A percentile compares a stretch with the other conserved stretches of the same genome.
phyloP scores from a whole-genome alignment of 92 coral and sea anemone genomes.

The Heteractis magnifica region DNA sequence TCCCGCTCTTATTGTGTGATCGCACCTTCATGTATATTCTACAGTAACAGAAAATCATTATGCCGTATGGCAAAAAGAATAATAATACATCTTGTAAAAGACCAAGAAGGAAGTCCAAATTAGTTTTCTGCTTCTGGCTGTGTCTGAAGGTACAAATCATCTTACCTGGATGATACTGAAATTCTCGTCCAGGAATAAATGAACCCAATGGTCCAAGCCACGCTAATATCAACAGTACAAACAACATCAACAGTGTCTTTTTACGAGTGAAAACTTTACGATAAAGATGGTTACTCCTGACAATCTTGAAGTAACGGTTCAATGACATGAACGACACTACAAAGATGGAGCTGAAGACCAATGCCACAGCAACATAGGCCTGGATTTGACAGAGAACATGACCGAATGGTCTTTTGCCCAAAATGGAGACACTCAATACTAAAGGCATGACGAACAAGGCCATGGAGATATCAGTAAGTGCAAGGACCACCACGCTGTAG shows the following conservation, averaged over 20 bases:
- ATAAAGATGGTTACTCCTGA: background rate
- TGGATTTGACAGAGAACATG: background rate
- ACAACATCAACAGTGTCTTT: background rate
- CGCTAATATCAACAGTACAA: background rate
- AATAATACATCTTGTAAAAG: too few relatives aligned
- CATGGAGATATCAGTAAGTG: conserved; percentile 17
- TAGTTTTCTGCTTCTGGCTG: too few relatives aligned
- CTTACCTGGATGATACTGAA: background rate
- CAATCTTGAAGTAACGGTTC: background rate
- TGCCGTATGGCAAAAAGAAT: background rate
- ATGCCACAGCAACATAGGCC: background rate
- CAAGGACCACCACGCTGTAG: conserved; percentile 4
- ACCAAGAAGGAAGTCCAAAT: too few relatives aligned
- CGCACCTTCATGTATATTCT: conserved; percentile 12
- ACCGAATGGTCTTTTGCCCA: background rate
- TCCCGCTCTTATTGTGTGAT: conserved; percentile 6
- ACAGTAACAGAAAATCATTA: conserved; percentile 13
- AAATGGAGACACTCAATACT: background rate
- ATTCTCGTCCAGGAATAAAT: background rate
- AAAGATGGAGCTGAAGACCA: background rate
- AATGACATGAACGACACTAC: background rate
- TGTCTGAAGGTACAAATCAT: background rate
- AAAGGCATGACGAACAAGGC: background rate
- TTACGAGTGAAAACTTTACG: background rate
- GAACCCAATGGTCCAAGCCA: background rate